These are phyloP conservation scores for Mamestra configurata DNA, from an alignment of 1,140 invertebrate species.

Conservation along the genomic window DNA sequence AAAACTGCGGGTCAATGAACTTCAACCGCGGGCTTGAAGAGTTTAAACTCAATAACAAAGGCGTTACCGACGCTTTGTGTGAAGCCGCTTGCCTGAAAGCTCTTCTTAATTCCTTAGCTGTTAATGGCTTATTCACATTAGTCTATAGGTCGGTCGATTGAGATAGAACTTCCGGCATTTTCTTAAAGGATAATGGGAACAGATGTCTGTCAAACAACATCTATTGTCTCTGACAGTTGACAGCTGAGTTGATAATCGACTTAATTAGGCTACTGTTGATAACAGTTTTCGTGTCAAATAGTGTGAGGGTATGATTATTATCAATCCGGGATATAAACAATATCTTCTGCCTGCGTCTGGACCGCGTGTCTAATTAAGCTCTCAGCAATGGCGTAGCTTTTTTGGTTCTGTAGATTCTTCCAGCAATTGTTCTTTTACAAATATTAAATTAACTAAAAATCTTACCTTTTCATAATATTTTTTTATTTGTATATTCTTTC, in stretches of 20 bases:
- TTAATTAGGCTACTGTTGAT: background rate
- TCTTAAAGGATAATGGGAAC: background rate
- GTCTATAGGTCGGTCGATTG: background rate
- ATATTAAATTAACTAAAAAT: no score
- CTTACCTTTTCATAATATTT: no score
- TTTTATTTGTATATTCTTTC: no score
- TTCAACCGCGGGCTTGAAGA: background rate
- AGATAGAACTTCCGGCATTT: background rate
- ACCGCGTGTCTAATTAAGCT: no score
- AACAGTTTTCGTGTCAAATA: background rate
- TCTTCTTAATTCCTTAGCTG: background rate
- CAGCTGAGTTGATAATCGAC: background rate
- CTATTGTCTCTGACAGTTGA: background rate
- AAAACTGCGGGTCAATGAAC: background rate
- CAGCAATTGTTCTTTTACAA: no score
- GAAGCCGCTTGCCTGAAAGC: background rate
- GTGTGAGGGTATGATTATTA: no score
- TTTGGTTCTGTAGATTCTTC: no score
- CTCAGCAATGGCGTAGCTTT: no score
- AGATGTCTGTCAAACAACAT: background rate
- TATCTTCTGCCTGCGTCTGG: no score
- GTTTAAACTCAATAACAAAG: slow-evolving; percentile 20
- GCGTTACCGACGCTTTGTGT: slow-evolving; percentile 8
- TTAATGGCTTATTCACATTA: slow-evolving; percentile 6
- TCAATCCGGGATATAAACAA: no score